Percentiles rank a stretch among this genome's conserved stretches.
Conservation (phyloP, 1,140 invertebrate species). For the Nasonia vitripennis region DNA sequence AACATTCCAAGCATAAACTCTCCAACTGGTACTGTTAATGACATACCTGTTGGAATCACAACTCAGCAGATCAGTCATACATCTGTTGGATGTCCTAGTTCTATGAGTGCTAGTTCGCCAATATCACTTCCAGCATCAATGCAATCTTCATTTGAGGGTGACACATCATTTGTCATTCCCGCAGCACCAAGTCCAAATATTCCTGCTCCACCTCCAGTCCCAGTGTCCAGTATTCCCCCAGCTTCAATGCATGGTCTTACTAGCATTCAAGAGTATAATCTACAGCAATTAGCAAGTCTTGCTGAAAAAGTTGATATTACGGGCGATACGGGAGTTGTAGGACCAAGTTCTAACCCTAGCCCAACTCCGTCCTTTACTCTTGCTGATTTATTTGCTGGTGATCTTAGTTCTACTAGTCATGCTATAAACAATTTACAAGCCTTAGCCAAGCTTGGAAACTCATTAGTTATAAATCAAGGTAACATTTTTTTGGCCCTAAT, state of each 20-base stretch:
- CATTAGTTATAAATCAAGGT: slow-evolving; percentile 80
- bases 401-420: slow-evolving; percentile 81
- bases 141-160: slow-evolving; percentile 87
- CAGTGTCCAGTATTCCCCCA: slow-evolving; percentile 65
- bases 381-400: slow-evolving; percentile 84
- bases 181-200: slow-evolving; percentile 71
- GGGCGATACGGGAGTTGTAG: slow-evolving; percentile 69
- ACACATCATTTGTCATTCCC: slow-evolving; percentile 70
- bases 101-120: slow-evolving; percentile 79
- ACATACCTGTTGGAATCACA: slow-evolving; percentile 54
- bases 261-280: slow-evolving; percentile 89
- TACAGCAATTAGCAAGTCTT: slow-evolving; percentile 86
- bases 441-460: slow-evolving; percentile 87
- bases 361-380: slow-evolving; percentile 82
- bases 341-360: slow-evolving; percentile 79
- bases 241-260: slow-evolving; percentile 77
- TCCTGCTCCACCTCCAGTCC: slow-evolving; percentile 71
- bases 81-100: slow-evolving; percentile 74
- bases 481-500: slow-evolving; percentile 46
- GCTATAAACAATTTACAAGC: slow-evolving; percentile 91
- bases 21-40: slow-evolving; percentile 18
- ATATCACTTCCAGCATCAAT: slow-evolving; percentile 81
- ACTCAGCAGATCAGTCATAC: slow-evolving; percentile 66
- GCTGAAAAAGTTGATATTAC: slow-evolving; percentile 78
- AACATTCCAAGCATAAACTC: slow-evolving; percentile 61